Base-by-base conservation (phyloP, 2,113 vertebrate species). In the Tragelaphus strepsiceros region DNA sequence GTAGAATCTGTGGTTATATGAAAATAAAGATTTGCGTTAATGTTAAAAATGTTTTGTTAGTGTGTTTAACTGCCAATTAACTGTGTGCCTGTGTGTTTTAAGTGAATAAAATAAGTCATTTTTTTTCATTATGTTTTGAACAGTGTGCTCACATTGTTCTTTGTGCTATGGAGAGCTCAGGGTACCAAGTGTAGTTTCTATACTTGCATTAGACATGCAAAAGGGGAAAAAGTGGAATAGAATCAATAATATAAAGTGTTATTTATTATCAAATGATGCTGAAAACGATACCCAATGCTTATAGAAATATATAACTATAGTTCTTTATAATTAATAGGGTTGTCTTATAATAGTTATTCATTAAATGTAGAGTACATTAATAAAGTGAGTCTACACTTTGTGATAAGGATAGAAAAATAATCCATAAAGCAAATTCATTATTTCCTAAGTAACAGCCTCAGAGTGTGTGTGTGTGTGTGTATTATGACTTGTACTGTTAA, bases 401-500 rank as follows among this genome's bases (percentile, higher is more conserved):
- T 91, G 86, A 78, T 78, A 86, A 96, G 64, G 85, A 59, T 80
- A 74, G 94, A 82, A 28, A 94, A 74, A 58, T 78, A 30, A 21
- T 93, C 26, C 71, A 92, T 46, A 88, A 96, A 62, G 90, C 39
- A 96, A 95, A 87, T 85, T 96, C 49, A 67, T 74, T 74, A 80
- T 87, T 30, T 74, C 21, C n/a, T 58, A 56, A 35, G 21, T 92
- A 61, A 78, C 58, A 35, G 43, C 1, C 64, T 67, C 39, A 92
- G 28, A 64, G 13, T 15, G 21, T 7, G 16, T 19, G 11, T 35
- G n/a, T 39, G 16, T 21, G 3, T 15, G 16, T 62, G 39, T 28
- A 0, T 53, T 56, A n/a, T 13, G 21, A 51, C 67, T 30, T 95
- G 3, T 54, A 12, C 83, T 71, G 35, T 74, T 61, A 87, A 54